Conservation (phyloP, 2,888 invertebrate genomes). For the Lamproptera curius region DNA sequence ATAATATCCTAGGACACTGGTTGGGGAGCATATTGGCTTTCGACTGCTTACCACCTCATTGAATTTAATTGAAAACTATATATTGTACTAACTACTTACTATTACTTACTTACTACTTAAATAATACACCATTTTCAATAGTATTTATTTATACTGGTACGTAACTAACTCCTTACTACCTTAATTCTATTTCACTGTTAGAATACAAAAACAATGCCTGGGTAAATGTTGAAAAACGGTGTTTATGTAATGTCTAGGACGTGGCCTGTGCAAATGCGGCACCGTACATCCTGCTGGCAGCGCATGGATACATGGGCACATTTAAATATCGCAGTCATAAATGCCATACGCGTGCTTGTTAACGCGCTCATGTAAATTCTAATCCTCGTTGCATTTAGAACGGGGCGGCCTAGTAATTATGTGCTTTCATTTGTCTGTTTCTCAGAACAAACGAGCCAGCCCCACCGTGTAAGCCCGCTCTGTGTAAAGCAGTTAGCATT, state of each 20-base stretch:
- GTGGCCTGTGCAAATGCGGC: slow-evolving; percentile 24
- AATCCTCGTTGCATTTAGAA: slow-evolving; percentile 76
- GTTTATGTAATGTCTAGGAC: neutral
- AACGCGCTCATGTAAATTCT: slow-evolving; percentile 72
- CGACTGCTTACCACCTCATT: no score
- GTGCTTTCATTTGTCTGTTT: slow-evolving; percentile 77
- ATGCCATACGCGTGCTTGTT: slow-evolving; percentile 72
- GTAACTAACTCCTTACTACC: no score
- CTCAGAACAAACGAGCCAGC: slow-evolving; percentile 69
- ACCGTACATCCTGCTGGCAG: slow-evolving; percentile 34
- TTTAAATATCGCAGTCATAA: slow-evolving; percentile 71
- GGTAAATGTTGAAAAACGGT: neutral
- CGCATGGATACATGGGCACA: slow-evolving; percentile 35
- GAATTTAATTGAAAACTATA: no score
- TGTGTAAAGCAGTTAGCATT: slow-evolving; percentile 76
- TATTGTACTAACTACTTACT: no score
- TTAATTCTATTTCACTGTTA: no score
- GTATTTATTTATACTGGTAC: no score
- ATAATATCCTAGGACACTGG: no score
- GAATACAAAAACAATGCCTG: neutral
- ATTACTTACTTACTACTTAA: no score
- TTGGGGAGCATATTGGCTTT: no score
- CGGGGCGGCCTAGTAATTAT: slow-evolving; percentile 75
- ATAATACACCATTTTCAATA: no score
- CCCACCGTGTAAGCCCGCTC: slow-evolving; percentile 64